These are phyloP conservation scores for Riparia riparia DNA, from an alignment of 2,113 vertebrate species.

Conservation along the genomic window DNA sequence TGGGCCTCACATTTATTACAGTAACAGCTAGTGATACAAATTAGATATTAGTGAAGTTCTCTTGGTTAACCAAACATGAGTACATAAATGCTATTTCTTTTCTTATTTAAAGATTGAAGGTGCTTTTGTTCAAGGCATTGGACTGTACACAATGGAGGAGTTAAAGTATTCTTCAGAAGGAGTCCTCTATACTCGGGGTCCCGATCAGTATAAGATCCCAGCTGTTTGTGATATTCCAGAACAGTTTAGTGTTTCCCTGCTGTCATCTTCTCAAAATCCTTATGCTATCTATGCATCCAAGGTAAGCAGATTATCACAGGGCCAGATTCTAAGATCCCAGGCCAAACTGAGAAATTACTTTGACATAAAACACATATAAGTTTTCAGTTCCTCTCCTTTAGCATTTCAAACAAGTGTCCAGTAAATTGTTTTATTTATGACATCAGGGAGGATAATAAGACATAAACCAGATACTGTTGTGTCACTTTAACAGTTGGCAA, in stretches of 20 bases:
- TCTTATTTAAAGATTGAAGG: slow-evolving; percentile 84
- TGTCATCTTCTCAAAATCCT: slow-evolving; percentile 78
- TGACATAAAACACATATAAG: neutral
- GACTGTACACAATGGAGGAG: slow-evolving; percentile 87
- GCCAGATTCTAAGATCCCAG: neutral
- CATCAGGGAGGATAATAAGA: neutral
- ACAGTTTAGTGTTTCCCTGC: slow-evolving; percentile 81
- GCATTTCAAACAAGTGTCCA: neutral
- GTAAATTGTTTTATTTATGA: neutral
- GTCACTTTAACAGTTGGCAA: neutral
- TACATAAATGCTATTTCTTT: neutral
- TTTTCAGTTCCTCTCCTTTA: neutral
- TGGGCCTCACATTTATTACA: neutral
- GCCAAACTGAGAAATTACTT: neutral
- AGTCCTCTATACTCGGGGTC: slow-evolving; percentile 79
- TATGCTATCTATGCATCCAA: slow-evolving; percentile 89
- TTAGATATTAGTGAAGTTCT: neutral
- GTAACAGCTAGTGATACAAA: neutral
- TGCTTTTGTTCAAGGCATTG: slow-evolving; percentile 85
- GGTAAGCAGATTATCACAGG: slow-evolving; percentile 65
- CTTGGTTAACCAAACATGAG: neutral
- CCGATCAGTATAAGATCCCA: slow-evolving; percentile 88
- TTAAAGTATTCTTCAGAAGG: slow-evolving; percentile 84
- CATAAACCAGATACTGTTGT: neutral
- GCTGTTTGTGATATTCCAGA: slow-evolving; percentile 86